A percentile compares a stretch with the other conserved stretches of the same genome.
Evolutionary conservation across 2,113 vertebrate genomes (phyloP).

Genomic region (rat (Rattus norvegicus)): DNA sequence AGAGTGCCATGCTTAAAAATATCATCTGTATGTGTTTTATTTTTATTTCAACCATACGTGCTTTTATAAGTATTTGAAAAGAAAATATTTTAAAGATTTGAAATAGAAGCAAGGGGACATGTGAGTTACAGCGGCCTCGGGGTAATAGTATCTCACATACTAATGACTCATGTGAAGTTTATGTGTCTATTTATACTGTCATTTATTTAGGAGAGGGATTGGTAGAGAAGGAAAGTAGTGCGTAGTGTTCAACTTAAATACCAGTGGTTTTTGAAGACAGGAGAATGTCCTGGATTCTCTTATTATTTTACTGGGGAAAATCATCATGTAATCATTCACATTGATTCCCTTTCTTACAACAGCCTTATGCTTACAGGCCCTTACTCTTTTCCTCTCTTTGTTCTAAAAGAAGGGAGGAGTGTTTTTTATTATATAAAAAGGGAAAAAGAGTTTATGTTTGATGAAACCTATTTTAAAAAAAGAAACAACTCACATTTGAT

Average conservation of each 20-base stretch:
- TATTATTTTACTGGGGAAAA: slow-evolving; percentile 66
- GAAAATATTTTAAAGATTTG: slow-evolving; percentile 81
- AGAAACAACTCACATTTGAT: slow-evolving; percentile 12
- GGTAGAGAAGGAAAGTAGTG: slow-evolving; percentile 37
- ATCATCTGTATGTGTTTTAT: slow-evolving; percentile 79
- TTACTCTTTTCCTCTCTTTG: slow-evolving; percentile 55
- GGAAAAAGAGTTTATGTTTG: slow-evolving; percentile 58
- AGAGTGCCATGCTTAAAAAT: slow-evolving; percentile 69
- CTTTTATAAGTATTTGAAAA: slow-evolving; percentile 79
- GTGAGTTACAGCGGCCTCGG: slow-evolving; percentile 72
- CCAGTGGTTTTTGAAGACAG: slow-evolving; percentile 31
- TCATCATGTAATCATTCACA: slow-evolving; percentile 4
- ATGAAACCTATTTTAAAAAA: slow-evolving; percentile 24
- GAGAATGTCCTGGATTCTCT: slow-evolving; percentile 18
- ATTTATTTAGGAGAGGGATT: slow-evolving; percentile 61
- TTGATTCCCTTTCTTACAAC: slow-evolving; percentile 54
- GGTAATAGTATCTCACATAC: slow-evolving; percentile 63
- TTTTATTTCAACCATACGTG: slow-evolving; percentile 83
- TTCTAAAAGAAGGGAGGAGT: slow-evolving; percentile 58
- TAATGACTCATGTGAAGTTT: slow-evolving; percentile 78
- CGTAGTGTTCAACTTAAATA: slow-evolving; percentile 37
- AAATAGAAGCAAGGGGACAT: slow-evolving; percentile 70
- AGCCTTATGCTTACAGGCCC: slow-evolving; percentile 47
- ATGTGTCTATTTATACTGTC: slow-evolving; percentile 59
- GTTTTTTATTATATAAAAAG: slow-evolving; percentile 58